Evolutionary conservation across 2,888 invertebrate genomes (phyloP).

Genomic region (Oasisia sp.): DNA sequence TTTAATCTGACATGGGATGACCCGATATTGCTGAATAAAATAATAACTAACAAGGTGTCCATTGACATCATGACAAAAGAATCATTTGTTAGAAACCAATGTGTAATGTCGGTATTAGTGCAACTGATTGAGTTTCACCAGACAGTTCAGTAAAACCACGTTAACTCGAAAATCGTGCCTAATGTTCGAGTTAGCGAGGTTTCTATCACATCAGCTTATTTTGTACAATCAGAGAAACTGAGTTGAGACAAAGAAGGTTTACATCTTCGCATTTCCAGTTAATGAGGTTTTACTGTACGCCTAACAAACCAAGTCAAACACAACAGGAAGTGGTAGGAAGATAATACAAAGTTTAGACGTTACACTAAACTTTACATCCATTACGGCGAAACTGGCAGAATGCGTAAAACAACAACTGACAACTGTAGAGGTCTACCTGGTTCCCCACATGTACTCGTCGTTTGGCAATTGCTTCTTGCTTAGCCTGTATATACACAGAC

Average conservation of each 20-base stretch:
- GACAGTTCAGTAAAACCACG: neutral
- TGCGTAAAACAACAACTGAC: neutral
- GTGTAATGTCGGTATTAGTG: neutral
- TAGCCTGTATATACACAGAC: neutral
- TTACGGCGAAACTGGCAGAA: neutral
- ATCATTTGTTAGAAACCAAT: neutral
- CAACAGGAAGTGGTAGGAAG: neutral
- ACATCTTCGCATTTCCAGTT: neutral
- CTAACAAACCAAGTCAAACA: neutral
- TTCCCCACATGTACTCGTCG: constrained; percentile 1
- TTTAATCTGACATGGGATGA: too few species aligned
- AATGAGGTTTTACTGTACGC: constrained; percentile 12
- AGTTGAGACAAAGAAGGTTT: neutral
- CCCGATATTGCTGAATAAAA: too few species aligned
- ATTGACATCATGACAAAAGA: too few species aligned
- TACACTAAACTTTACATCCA: neutral
- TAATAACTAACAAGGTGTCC: too few species aligned
- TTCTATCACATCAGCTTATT: neutral
- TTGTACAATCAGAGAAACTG: neutral
- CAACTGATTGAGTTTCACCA: neutral
- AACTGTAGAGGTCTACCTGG: neutral
- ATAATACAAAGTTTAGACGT: neutral
- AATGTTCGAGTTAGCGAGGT: constrained; percentile 1
- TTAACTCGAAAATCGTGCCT: neutral
- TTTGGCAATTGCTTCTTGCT: neutral